Percentiles rank a stretch among this genome's conserved stretches.
Evolutionary conservation across 2,797 vertebrate species (phyloP).

Genomic region (Menidia menidia): DNA sequence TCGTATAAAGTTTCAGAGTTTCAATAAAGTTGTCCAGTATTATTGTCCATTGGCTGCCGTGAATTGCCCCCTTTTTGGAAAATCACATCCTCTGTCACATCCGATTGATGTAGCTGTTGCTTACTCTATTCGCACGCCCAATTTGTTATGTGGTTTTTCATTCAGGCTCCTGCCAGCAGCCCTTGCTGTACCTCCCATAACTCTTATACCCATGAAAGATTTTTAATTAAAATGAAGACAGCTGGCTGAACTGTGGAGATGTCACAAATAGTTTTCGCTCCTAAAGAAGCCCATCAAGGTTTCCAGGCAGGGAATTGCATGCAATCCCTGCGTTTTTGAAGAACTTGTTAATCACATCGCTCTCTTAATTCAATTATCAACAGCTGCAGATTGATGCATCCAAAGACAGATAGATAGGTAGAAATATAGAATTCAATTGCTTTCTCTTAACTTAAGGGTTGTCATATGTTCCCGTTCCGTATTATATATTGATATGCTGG

Average conservation of each 20-base stretch:
- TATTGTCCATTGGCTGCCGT: constrained; percentile 50
- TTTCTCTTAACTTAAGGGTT: constrained; percentile 87
- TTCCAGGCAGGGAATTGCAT: constrained; percentile 65
- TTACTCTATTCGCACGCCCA: constrained; percentile 70
- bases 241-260: constrained; percentile 80
- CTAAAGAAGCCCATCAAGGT: constrained; percentile 71
- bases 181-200: constrained; percentile 76
- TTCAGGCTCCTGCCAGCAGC: constrained; percentile 74
- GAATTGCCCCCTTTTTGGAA: constrained; percentile 66
- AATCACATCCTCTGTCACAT: constrained; percentile 66
- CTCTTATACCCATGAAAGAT: constrained; percentile 80
- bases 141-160: constrained; percentile 78
- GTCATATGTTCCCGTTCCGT: constrained; percentile 86
- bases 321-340: constrained; percentile 81
- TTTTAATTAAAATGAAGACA: constrained; percentile 85
- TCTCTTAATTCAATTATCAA: constrained; percentile 84
- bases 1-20: constrained; percentile 71
- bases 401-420: constrained; percentile 63
- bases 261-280: constrained; percentile 80
- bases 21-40: constrained; percentile 72
- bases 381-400: constrained; percentile 80
- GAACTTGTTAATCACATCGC: constrained; percentile 82
- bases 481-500: constrained; percentile 85
- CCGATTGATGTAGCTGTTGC: constrained; percentile 75
- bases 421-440: constrained; percentile 77